Percentiles rank a stretch among this genome's conserved stretches.
Evolutionary conservation across 2,888 invertebrate genomes (phyloP).

Genomic region (Scaptomyza cyrtandrae): DNA sequence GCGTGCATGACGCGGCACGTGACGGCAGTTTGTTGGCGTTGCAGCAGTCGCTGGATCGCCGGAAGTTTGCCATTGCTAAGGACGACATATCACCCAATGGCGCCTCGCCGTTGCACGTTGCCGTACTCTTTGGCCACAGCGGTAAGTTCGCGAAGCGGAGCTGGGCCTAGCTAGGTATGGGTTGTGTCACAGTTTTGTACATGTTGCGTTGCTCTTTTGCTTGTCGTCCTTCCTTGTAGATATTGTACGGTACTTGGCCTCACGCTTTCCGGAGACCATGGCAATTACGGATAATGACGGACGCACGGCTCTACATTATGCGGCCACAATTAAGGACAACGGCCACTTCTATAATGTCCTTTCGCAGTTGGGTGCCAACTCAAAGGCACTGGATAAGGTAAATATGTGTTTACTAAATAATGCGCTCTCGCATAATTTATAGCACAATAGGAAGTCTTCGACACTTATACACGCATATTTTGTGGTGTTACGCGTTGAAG

Average conservation of each 20-base stretch:
- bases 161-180: background rate
- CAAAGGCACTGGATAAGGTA: constrained; percentile 93
- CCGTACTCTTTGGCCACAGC: constrained; percentile 93
- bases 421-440: constrained; percentile 29
- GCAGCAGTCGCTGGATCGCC: constrained; percentile 93
- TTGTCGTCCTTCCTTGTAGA: constrained; percentile 61
- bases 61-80: constrained; percentile 95
- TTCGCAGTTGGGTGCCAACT: constrained; percentile 93
- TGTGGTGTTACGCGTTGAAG: background rate
- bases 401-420: constrained; percentile 73
- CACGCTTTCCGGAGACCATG: constrained; percentile 94
- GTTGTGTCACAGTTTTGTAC: constrained; percentile 17
- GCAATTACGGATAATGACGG: constrained; percentile 91
- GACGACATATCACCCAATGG: constrained; percentile 93
- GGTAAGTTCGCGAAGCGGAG: constrained; percentile 84
- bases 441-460: background rate
- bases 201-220: constrained; percentile 5
- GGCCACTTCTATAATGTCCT: constrained; percentile 94
- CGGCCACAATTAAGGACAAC: constrained; percentile 93
- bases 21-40: constrained; percentile 93
- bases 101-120: constrained; percentile 94
- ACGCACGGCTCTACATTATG: constrained; percentile 95
- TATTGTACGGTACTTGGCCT: constrained; percentile 87
- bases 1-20: constrained; percentile 93
- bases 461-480: background rate